These are phyloP conservation scores for Sipha flava DNA, from an alignment of 1,140 invertebrate genomes.

Conservation along the genomic window DNA sequence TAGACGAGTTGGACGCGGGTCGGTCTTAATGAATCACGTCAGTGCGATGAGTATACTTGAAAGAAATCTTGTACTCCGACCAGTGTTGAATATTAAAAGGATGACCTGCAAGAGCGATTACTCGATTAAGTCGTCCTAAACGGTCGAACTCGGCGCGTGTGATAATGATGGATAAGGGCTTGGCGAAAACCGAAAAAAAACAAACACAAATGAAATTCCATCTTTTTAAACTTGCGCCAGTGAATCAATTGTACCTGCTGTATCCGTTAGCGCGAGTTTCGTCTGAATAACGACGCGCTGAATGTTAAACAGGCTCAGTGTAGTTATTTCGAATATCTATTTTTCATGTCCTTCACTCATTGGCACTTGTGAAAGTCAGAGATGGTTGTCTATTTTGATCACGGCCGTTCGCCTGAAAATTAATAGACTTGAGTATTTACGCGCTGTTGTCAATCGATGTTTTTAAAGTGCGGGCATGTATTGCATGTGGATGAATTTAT, in stretches of 20 bases:
- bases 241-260: background rate
- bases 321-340: background rate
- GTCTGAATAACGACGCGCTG: background rate
- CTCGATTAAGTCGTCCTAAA: background rate
- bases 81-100: conserved; percentile 4
- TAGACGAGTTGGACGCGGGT: background rate
- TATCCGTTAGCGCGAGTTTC: background rate
- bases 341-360: background rate
- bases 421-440: background rate
- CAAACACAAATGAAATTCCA: too few relatives aligned
- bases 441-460: too few relatives aligned
- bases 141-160: background rate
- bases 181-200: background rate
- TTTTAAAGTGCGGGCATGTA: too few relatives aligned
- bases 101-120: background rate
- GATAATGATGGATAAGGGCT: background rate
- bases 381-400: background rate
- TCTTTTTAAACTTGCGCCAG: background rate
- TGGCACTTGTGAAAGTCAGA: background rate
- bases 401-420: background rate
- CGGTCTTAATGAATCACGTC: conserved; percentile 13
- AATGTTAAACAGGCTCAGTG: background rate
- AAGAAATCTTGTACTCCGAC: background rate
- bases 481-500: too few relatives aligned
- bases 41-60: background rate